Conservation (phyloP, 2,113 vertebrate genomes). For the Spilogale gracilis region DNA sequence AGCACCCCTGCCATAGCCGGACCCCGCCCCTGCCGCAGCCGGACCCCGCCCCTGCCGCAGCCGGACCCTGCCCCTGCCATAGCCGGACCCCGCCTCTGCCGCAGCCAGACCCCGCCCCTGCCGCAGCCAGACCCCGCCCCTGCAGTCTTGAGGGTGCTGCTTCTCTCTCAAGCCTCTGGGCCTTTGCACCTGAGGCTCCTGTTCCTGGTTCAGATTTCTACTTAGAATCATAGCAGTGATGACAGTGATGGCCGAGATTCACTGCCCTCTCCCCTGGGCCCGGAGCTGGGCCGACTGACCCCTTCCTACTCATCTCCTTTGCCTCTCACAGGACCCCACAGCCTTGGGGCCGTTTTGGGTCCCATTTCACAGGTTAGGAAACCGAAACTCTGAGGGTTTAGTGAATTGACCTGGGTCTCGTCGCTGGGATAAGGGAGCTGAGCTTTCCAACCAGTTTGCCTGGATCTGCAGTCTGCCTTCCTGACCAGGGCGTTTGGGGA, state of each 20-base stretch:
- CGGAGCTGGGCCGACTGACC: background rate
- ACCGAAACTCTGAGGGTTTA: background rate
- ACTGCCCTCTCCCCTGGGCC: background rate
- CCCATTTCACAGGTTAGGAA: background rate
- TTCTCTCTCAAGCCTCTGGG: background rate
- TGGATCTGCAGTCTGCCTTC: background rate
- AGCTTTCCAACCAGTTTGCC: background rate
- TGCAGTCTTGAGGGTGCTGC: background rate
- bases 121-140: background rate
- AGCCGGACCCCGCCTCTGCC: background rate
- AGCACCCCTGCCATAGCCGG: background rate
- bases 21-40: background rate
- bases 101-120: background rate
- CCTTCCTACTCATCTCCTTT: background rate
- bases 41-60: background rate
- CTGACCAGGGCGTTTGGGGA: background rate
- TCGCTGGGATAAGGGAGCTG: background rate
- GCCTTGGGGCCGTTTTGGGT: background rate
- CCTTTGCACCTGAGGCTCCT: background rate
- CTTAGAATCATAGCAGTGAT: background rate
- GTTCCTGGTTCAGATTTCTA: background rate
- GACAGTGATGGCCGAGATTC: background rate
- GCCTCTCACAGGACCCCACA: fast-evolving
- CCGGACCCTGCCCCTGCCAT: background rate
- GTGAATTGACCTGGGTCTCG: background rate